phyloP scores from a whole-genome alignment of 2,797 vertebrate species.

The Sebastes kiyomatsui region DNA sequence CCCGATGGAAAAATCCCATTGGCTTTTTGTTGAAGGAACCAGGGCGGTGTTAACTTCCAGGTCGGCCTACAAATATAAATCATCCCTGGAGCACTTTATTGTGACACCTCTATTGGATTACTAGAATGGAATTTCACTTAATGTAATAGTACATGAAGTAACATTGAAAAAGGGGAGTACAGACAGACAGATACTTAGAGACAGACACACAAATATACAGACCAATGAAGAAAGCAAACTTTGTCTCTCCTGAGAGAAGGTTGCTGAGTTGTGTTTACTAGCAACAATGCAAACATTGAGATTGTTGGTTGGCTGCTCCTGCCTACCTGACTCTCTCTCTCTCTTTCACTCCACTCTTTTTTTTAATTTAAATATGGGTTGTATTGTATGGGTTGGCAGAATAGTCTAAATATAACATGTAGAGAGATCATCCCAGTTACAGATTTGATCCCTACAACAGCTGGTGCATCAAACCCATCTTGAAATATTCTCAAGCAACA shows the following conservation, averaged over 20 bases:
- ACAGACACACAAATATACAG: too few species aligned
- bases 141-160: not conserved
- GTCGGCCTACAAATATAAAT: too few species aligned
- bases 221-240: too few species aligned
- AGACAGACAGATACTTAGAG: too few species aligned
- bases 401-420: not conserved
- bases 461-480: conserved; percentile 3
- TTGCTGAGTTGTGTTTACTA: too few species aligned
- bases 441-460: conserved; percentile 10
- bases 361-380: not conserved
- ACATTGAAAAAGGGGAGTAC: not conserved
- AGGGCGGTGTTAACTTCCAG: too few species aligned
- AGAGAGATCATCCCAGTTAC: not conserved
- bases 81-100: too few species aligned
- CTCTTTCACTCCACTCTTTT: not conserved
- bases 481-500: conserved; percentile 15
- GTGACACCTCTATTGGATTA: not conserved
- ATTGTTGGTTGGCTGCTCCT: not conserved
- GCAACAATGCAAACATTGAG: not conserved
- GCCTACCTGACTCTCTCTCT: not conserved
- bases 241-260: too few species aligned
- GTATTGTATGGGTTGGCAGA: not conserved
- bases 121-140: not conserved
- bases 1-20: too few species aligned
- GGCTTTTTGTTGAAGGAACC: too few species aligned